Evolutionary conservation across 2,888 invertebrate species (phyloP), one percentile per base, ranked within the genome.

Genomic region (Plebejus melissa): DNA sequence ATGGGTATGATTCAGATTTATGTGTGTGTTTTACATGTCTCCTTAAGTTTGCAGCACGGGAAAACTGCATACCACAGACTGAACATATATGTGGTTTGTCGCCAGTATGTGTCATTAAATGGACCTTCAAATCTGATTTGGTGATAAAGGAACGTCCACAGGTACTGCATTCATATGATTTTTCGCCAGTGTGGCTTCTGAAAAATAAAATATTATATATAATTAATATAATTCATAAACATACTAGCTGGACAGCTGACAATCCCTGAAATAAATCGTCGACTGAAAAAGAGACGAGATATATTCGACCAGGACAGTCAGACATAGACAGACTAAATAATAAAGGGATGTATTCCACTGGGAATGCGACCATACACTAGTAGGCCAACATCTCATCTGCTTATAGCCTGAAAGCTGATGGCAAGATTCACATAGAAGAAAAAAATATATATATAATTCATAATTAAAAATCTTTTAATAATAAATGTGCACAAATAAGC

Each of bases 151-250:
- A 89, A 7, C 87, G 85, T 6, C 84, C 82, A 75, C 94, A 94
- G 0, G 84, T 86, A 46, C 86, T 85, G 50, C 94, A 94, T 77
- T 89, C 90, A 75, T 87, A 93, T 60, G 91, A 93, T 78, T 90
- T 93, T 79, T 94, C 94, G 0, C 94, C 94, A 0, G 94, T 94
- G 77, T 94, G 94, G 65, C 88, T 83, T 76, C 94, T 94, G 85
- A 32, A 87, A 89, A 69, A 75, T 77, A 77, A 65, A 54, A 54
- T 16, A 54, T 16, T 32, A 32, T 32, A 32, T 2, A 32, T 32
- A 32, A 32, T 32, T 32, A 0, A 32, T 2, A 54, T 54, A 13
- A 50, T 50, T 50, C 13, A 13, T 50, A 41, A 41, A 22, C 22
- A 22, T 22, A 22, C 22, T 22, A 22, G 22, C 22, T 22, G 22